Evolutionary conservation across 2,888 invertebrate genomes (phyloP), one percentile per base, ranked within the genome.

Genomic region (Pseudanteris insignis): DNA sequence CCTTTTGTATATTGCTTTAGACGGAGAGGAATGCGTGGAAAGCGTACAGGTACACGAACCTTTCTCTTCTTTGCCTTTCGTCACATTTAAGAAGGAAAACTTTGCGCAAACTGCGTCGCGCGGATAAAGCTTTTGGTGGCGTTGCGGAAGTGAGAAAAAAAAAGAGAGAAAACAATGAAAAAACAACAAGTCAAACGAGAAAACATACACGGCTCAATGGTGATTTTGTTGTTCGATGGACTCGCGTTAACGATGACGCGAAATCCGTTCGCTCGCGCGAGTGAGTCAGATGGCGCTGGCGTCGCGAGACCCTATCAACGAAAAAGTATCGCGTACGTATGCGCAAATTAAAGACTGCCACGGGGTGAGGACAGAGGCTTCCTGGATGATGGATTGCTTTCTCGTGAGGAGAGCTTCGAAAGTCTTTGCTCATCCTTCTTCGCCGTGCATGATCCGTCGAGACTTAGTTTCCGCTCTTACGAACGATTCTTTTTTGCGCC

Each of bases 331-430:
- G 29, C 24, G 6, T 15, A 24, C 41, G 41, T 26, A 34, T 43
- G 21, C 37, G 40, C 26, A 36, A 54, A 46, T 62, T 47, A 47
- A 51, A 51, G 47, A 53, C 37, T 55, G 61, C 65, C 3, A 40
- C 50, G 36, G 37, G 50, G 41, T 18, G 41, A 36, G 53, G 43
- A 29, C 54, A 47, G 43, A 50, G 57, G 68, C 68, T 67, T 68
- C 68, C 66, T 67, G 69, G 69, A 73, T 76, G 76, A 76, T 76
- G 74, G 75, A 76, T 76, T 76, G 72, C 75, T 72, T 71, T 65
- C 46, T 21, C 38, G 54, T 46, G 33, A 63, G 48, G 41, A 44
- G 43, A 53, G 36, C 25, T 36, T 40, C 28, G 40, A 41, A 41
- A 47, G 29, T 59, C 50, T 34, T 50, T 30, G 43, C 50, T 58